Base-by-base conservation (phyloP, 2,797 vertebrate species). In the Sphenopsis melanotis region DNA sequence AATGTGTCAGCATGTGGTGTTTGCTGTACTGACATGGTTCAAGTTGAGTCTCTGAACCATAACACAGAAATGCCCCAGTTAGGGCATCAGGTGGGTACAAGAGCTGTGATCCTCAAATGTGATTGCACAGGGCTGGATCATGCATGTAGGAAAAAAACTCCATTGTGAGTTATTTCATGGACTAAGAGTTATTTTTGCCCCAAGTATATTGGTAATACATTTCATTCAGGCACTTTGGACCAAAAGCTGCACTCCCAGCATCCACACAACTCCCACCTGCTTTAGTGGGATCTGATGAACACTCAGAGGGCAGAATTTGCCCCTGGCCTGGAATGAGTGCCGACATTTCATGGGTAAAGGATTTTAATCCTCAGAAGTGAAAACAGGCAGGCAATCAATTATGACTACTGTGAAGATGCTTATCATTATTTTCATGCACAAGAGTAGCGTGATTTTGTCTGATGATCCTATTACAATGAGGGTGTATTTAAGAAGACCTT, bases 381-480 rank as follows among this genome's bases (percentile, higher is more conserved):
- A 94, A 96, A 92, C 82, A 95, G 89, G 87, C 95, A 97, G 94
- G 92, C 89, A 96, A 83, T 77, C 87, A 93, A 71, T 93, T 81
- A 91, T 68, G 77, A 90, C 42, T 76, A 16, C 17, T 87, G 94
- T 95, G 91, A 96, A 85, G 64, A 94, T 96, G 89, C 52, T 91
- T 53, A 37, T 75, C n/a, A 20, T n/a, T 91, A 64, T 77, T 94
- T 69, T 70, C 96, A 97, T 97, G 92, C 96, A 97, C 47, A 9
- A 66, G 4, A 83, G 42, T 4, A 71, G 87, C 0, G 23, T 71
- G 89, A 76, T 74, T 95, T 75, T 80, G 34, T 76, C 87, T 30
- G 57, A 95, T 93, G 55, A 90, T 64, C 64, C 69, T 13, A 20
- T 68, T 77, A 82, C 47, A 82, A 79, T 79, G 81, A 92, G 36